Percentiles rank a stretch among this genome's conserved stretches.
These are phyloP conservation scores for Pristionchus mayeri DNA, from an alignment of 2,888 invertebrate species.

Conservation along the genomic window DNA sequence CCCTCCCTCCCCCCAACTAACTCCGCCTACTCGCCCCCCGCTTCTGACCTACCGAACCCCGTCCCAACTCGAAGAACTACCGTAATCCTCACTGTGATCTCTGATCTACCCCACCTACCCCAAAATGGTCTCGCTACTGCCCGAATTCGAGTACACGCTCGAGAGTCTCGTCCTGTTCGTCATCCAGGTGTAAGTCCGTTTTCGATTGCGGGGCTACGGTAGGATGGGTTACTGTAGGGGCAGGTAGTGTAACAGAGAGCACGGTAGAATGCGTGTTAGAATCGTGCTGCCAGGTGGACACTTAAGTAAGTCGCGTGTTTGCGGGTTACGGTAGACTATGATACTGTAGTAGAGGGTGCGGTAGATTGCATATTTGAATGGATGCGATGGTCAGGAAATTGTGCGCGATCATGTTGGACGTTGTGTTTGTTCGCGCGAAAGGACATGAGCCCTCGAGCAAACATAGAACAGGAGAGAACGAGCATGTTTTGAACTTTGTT, in stretches of 20 bases:
- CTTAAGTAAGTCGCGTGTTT: too few species aligned
- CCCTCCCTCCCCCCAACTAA: neutral
- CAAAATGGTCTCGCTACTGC: constrained; percentile 14
- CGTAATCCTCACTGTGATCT: too few species aligned
- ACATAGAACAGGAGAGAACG: neutral
- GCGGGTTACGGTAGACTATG: neutral
- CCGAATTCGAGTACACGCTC: neutral
- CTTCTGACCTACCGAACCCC: neutral
- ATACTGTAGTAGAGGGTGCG: neutral
- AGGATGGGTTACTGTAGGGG: neutral
- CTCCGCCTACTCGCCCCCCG: neutral
- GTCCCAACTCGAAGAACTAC: neutral
- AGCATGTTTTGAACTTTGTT: too few species aligned
- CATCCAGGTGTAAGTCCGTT: neutral
- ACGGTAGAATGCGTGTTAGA: too few species aligned
- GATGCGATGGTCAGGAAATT: too few species aligned
- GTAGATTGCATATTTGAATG: neutral
- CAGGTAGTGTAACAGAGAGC: neutral
- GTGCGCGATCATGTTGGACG: too few species aligned
- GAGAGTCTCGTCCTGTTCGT: constrained; percentile 8
- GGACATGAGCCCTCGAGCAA: neutral
- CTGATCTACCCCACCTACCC: neutral
- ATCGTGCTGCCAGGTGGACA: too few species aligned
- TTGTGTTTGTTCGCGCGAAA: neutral
- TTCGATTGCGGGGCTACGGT: neutral